These are phyloP conservation scores for Phthorimaea operculella DNA, from an alignment of 1,140 invertebrate species.

Conservation along the genomic window DNA sequence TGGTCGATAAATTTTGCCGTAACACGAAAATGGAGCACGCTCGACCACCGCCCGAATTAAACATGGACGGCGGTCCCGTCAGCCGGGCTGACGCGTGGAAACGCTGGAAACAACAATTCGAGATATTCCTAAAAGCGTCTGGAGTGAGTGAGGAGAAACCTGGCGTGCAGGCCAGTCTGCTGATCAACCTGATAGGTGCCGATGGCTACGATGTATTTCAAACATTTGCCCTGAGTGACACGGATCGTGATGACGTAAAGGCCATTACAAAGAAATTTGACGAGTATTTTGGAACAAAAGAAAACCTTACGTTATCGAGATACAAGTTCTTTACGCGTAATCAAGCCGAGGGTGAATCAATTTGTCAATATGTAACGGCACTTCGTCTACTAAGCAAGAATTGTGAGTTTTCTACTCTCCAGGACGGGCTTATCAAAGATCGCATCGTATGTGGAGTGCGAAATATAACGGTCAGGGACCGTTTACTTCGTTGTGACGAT, in stretches of 20 bases:
- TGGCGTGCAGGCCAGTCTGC: conserved; percentile 14
- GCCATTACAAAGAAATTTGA: conserved; percentile 14
- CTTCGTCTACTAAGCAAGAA: conserved; percentile 17
- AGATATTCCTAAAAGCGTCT: conserved; percentile 17
- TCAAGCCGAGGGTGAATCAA: conserved; percentile 16
- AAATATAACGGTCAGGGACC: conserved; percentile 7
- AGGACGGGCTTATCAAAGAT: conserved; percentile 17
- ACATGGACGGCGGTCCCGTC: conserved; percentile 9
- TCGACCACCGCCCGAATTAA: conserved; percentile 3
- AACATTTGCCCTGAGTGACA: conserved; percentile 9
- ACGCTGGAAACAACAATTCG: conserved; percentile 14
- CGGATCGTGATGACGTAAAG: conserved; percentile 8
- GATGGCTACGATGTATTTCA: conserved; percentile 18
- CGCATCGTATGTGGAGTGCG: conserved; percentile 14
- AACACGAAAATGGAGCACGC: conserved; percentile 3
- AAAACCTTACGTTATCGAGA: conserved; percentile 17
- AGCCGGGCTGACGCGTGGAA: conserved; percentile 13
- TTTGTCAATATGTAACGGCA: conserved; percentile 15
- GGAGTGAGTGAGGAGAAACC: conserved; percentile 10
- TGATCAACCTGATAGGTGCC: conserved; percentile 15
- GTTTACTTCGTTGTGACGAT: conserved; percentile 14
- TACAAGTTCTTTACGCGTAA: conserved; percentile 22
- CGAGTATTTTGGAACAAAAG: conserved; percentile 18
- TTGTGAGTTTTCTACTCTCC: conserved; percentile 19
- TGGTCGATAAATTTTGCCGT: too few relatives aligned